Conservation (phyloP, 2,113 vertebrate species). For the Sorex araneus region DNA sequence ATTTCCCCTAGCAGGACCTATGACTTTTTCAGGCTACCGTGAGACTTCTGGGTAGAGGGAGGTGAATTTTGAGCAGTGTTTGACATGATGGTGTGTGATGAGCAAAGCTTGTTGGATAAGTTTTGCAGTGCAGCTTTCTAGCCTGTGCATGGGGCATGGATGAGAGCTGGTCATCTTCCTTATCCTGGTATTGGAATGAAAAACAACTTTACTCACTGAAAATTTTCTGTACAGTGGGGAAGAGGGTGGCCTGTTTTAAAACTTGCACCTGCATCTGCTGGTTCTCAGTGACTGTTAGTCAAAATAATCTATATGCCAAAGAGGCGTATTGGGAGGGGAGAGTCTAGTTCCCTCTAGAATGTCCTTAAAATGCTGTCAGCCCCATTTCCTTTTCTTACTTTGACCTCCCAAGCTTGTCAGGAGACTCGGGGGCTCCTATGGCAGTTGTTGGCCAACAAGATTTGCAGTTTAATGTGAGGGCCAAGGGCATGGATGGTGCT, state of each 20-base stretch:
- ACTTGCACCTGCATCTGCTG: background rate
- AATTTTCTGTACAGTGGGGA: background rate
- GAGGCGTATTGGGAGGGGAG: background rate
- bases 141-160: background rate
- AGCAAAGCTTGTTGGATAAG: background rate
- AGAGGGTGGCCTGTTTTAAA: background rate
- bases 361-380: background rate
- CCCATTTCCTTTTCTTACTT: no score
- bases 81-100: background rate
- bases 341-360: background rate
- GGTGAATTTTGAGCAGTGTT: background rate
- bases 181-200: background rate
- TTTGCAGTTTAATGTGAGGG: background rate
- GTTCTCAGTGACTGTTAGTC: background rate
- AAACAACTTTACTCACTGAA: background rate
- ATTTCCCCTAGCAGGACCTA: no score
- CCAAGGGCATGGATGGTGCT: no score
- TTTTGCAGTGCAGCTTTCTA: background rate
- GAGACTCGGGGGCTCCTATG: no score
- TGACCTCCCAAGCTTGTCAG: no score
- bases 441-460: no score
- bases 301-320: background rate
- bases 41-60: background rate
- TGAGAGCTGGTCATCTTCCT: background rate
- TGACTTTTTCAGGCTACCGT: background rate